Percentiles rank a stretch among this genome's conserved stretches.
These are phyloP conservation scores for Chrysolina haemoptera DNA, from an alignment of 2,888 invertebrate genomes.

Conservation along the genomic window DNA sequence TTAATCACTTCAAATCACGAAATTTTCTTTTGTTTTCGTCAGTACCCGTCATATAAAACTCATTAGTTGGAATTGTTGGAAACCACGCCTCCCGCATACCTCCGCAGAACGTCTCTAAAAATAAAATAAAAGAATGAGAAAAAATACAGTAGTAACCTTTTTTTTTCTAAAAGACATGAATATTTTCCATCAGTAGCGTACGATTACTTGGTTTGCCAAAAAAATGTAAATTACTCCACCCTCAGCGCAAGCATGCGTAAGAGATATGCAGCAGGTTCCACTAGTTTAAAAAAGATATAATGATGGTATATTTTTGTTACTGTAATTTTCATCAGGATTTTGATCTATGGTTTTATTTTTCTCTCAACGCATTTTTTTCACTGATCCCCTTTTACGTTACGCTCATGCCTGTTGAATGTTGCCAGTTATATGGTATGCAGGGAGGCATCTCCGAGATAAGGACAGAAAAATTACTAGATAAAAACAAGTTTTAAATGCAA, in stretches of 20 bases:
- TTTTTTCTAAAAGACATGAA: slow-evolving; percentile 54
- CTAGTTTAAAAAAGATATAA: not conserved
- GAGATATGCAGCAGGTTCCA: not conserved
- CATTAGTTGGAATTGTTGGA: slow-evolving; percentile 37
- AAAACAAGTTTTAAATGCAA: slow-evolving; percentile 28
- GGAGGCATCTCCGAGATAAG: slow-evolving; percentile 44
- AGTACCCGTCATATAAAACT: slow-evolving; percentile 31
- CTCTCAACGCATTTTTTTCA: not conserved
- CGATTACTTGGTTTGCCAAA: not conserved
- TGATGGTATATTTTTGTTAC: too few species aligned
- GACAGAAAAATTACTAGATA: slow-evolving; percentile 41
- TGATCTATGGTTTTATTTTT: not conserved
- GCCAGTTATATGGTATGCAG: slow-evolving; percentile 48
- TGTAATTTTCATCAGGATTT: not conserved
- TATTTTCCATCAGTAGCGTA: slow-evolving; percentile 58
- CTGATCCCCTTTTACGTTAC: slow-evolving; percentile 31
- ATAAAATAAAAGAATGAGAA: slow-evolving; percentile 50
- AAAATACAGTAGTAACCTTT: slow-evolving; percentile 51
- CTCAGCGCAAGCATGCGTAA: not conserved
- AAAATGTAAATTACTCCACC: not conserved
- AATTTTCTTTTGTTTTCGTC: slow-evolving; percentile 42
- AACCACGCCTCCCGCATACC: slow-evolving; percentile 49
- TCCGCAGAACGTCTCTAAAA: slow-evolving; percentile 44
- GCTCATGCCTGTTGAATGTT: slow-evolving; percentile 54
- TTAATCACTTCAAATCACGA: slow-evolving; percentile 34